Base-by-base conservation (phyloP, 2,888 invertebrate genomes). In the Heliconius erato region DNA sequence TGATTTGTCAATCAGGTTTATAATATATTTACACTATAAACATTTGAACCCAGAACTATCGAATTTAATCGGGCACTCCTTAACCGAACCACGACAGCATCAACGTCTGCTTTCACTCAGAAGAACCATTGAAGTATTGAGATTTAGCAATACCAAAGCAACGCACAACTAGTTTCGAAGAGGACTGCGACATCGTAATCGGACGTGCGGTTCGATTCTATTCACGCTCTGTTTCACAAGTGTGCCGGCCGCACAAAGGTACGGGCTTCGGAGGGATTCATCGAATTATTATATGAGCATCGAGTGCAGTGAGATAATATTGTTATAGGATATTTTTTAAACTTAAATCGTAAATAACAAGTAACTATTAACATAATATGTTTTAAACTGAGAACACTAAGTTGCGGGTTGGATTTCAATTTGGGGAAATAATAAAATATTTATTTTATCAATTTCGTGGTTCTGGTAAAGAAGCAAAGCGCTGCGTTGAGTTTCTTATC, bases 141-240 rank as follows among this genome's bases (percentile, higher is more conserved):
- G 12, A 76, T 76, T 54, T n/a, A 67, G 35, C 40, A 44, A 78
- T 14, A 78, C 23, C 26, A 49, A 65, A 67, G 67, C 74, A 44
- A 68, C 59, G 82, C 82, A 82, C 77, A 59, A 71, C 40, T 65
- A 77, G 82, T 32, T 74, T 63, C 63, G 71, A 83, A 76, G 82
- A 77, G 72, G 78, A 81, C 76, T 71, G 79, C 79, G 82, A 82
- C 82, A 82, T 54, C 76, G 76, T 79, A 82, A 82, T 82, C 82
- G 82, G 82, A 82, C 79, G 82, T 72, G 79, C 74, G 80, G 84
- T 82, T 80, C 84, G 78, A 84, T 84, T 82, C 80, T 81, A 65
- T 84, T 84, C 54, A 82, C 82, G 85, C 81, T 85, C 84, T 80
- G 84, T 65, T 83, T 84, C 69, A 74, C 83, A 84, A 68, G 78